Conservation (phyloP, 2,113 vertebrate species). For the Ictidomys tridecemlineatus region DNA sequence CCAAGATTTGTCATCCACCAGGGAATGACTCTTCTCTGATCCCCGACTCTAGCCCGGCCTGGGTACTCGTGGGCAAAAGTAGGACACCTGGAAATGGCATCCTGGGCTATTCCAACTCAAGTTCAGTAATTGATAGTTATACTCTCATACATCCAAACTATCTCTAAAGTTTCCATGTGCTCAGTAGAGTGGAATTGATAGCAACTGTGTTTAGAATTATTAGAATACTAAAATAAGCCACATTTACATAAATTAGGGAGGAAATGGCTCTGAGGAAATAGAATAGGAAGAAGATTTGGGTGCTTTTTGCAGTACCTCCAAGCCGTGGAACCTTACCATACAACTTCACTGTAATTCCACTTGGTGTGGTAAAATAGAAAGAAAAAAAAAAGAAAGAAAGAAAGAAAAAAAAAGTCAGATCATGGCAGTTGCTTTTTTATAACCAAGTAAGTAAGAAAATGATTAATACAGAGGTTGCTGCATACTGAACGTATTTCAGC, state of each 20-base stretch:
- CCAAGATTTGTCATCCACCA: neutral
- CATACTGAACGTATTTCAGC: neutral
- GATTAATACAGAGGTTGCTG: neutral
- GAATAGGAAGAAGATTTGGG: neutral
- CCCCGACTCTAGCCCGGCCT: neutral
- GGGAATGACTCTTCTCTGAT: neutral
- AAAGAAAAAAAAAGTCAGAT: neutral
- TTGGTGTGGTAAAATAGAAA: neutral
- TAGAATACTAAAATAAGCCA: neutral
- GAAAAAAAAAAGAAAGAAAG: neutral
- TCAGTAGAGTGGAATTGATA: neutral
- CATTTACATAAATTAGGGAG: neutral
- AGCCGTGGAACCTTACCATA: neutral
- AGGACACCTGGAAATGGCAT: conserved; percentile 41
- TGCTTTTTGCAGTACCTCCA: neutral
- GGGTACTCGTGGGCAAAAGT: neutral
- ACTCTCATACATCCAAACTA: neutral
- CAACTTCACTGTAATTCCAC: conserved; percentile 29
- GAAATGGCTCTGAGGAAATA: neutral
- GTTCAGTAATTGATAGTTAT: neutral
- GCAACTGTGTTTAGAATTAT: neutral
- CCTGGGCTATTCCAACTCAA: conserved; percentile 52
- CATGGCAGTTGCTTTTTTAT: neutral
- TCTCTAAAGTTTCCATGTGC: neutral
- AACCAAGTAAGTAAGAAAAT: conserved; percentile 27